Base-by-base conservation (phyloP, 2,113 vertebrate genomes). In the Cettia cetti region DNA sequence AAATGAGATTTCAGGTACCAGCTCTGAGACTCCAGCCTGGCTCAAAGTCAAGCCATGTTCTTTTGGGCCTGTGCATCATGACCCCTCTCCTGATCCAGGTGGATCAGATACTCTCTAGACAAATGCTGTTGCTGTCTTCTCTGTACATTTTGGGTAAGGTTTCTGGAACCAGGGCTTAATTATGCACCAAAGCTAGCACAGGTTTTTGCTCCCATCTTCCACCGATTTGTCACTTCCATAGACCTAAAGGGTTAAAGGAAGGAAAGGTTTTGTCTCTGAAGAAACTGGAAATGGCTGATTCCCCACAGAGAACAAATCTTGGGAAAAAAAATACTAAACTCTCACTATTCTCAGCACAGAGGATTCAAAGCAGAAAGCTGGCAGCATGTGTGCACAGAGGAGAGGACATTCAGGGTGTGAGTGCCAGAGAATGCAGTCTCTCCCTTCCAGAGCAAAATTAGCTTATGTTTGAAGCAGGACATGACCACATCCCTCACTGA, bases 401-500 rank as follows among this genome's bases (percentile, higher is more conserved):
- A 95, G 82, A 91, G 70, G 74, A 76, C 1, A 14, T 37, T 81
- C 64, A 78, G 35, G 23, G 75, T 93, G 87, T 42, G 42, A 66
- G 37, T 95, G 91, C 86, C 92, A 90, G 80, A 57, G 72, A 86
- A 91, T 60, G 47, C 64, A 63, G 61, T 8, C 50, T 61, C 53
- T 66, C 26, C 4, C 52, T 92, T 40, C 69, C 90, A 95, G 86
- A 79, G 90, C n/a, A 89, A 96, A 95, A 96, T 82, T 92, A 91
- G 90, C 80, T 91, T 76, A 91, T 82, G 68, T 86, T 89, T 2
- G 5, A 95, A 94, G 92, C 78, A 78, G 82, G 82, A 80, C 79
- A 70, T 42, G 76, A 86, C 82, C 72, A 59, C 76, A 74, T 94
- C 72, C 56, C 68, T 94, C 79, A 75, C 44, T 33, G 71, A 90